Evolutionary conservation across 2,113 vertebrate genomes (phyloP).

Genomic region (Glaucidium brasilianum): DNA sequence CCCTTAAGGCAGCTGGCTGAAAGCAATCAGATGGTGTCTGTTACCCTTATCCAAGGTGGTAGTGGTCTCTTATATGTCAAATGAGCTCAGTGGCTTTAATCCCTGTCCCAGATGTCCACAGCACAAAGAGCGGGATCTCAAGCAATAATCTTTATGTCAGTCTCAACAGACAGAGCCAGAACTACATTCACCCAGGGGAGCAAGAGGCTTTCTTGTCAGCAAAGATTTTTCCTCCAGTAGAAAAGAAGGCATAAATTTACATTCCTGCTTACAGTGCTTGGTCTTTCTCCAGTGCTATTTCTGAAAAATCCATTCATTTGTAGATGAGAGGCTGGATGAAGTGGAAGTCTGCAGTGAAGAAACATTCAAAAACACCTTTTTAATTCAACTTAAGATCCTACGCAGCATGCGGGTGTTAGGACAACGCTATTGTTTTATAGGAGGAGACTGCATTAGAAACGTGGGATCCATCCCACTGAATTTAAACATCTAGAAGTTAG

Average conservation of each 20-base stretch:
- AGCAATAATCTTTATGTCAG: constrained; percentile 43
- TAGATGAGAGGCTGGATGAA: background rate
- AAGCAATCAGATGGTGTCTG: constrained; percentile 24
- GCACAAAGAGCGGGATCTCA: constrained; percentile 44
- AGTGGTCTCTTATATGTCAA: constrained; percentile 6
- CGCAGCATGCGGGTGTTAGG: background rate
- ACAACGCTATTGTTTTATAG: background rate
- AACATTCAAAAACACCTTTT: background rate
- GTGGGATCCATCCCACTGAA: background rate
- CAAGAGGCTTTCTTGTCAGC: background rate
- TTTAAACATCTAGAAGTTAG: background rate
- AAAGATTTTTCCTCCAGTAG: background rate
- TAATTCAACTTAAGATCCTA: background rate
- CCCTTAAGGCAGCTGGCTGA: background rate
- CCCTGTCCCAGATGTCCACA: constrained; percentile 25
- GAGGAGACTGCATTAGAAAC: background rate
- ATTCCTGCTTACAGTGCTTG: background rate
- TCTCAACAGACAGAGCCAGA: constrained; percentile 21
- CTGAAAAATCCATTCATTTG: background rate
- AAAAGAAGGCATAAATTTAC: background rate
- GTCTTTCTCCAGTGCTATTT: background rate
- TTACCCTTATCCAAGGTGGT: constrained; percentile 32
- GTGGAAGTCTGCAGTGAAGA: background rate
- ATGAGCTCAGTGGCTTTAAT: constrained; percentile 40
- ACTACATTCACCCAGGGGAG: constrained; percentile 1